Conservation (phyloP, 2,797 vertebrate species). For the Lithobates pipiens region DNA sequence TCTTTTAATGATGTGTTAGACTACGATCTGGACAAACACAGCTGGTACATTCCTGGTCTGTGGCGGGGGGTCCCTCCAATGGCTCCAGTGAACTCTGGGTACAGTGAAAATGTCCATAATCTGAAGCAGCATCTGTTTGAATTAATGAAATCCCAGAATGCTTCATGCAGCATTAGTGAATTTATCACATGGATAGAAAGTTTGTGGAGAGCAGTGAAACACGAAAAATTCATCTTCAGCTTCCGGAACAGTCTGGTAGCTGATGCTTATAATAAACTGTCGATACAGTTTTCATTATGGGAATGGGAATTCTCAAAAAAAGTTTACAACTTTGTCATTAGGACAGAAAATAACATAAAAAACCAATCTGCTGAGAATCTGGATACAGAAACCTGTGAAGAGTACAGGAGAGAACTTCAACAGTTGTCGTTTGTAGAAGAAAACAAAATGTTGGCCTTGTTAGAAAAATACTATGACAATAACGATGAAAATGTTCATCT, state of each 20-base stretch:
- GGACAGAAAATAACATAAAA: slow-evolving; percentile 64
- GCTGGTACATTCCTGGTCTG: slow-evolving; percentile 75
- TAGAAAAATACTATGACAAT: slow-evolving; percentile 65
- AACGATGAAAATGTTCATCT: slow-evolving; percentile 66
- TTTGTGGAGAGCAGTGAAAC: slow-evolving; percentile 75
- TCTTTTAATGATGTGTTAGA: slow-evolving; percentile 70
- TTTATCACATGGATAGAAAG: slow-evolving; percentile 74
- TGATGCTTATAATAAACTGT: slow-evolving; percentile 72
- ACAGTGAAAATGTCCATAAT: slow-evolving; percentile 75
- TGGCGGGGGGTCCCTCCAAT: slow-evolving; percentile 74
- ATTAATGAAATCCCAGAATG: slow-evolving; percentile 71
- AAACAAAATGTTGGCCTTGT: not conserved
- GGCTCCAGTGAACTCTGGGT: slow-evolving; percentile 73
- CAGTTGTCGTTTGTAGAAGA: not conserved
- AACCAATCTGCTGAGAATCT: slow-evolving; percentile 17
- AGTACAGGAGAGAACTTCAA: slow-evolving; percentile 66
- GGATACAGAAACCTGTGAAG: slow-evolving; percentile 62
- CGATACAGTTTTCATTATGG: slow-evolving; percentile 70
- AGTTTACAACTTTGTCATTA: slow-evolving; percentile 70
- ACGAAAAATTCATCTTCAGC: slow-evolving; percentile 61
- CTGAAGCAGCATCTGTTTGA: slow-evolving; percentile 78
- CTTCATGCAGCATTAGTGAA: slow-evolving; percentile 70
- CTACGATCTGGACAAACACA: slow-evolving; percentile 66
- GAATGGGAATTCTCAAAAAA: slow-evolving; percentile 67
- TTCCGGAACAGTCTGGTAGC: slow-evolving; percentile 73